These are phyloP conservation scores for Donacobius atricapilla DNA, from an alignment of 2,113 vertebrate species.

Conservation along the genomic window DNA sequence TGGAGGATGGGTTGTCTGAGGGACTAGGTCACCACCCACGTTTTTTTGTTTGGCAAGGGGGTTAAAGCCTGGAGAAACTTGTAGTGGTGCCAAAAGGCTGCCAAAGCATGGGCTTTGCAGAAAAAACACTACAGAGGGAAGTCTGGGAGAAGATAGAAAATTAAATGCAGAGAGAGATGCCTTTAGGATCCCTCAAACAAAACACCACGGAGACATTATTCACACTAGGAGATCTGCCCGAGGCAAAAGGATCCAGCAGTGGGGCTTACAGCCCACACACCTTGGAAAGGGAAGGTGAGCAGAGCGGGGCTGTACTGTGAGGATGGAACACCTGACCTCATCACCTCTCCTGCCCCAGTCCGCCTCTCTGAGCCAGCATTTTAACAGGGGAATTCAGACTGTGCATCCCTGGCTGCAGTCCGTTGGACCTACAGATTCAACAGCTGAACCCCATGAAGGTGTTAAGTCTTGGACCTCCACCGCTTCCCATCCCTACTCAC, in stretches of 20 bases:
- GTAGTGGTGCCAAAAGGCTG: neutral
- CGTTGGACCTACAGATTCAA: neutral
- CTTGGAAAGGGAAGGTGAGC: neutral
- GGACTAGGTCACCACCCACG: neutral
- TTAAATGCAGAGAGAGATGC: neutral
- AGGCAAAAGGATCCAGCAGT: neutral
- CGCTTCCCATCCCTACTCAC: neutral
- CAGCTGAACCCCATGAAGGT: neutral
- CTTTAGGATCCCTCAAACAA: neutral
- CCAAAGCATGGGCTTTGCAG: slow-evolving; percentile 7
- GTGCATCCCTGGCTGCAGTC: neutral
- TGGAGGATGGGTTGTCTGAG: neutral
- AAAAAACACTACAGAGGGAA: neutral
- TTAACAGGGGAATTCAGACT: neutral
- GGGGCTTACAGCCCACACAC: neutral
- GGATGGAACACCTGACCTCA: neutral
- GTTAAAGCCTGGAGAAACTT: neutral
- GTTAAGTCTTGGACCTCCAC: neutral
- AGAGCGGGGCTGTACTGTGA: neutral
- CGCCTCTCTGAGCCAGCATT: neutral
- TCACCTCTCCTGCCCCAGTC: neutral
- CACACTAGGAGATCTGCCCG: neutral
- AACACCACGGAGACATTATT: neutral
- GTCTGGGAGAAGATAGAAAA: neutral
- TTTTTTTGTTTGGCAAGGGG: neutral